Evolutionary conservation across 2,888 invertebrate species (phyloP), one percentile per base, ranked within the genome.

Genomic region (Lasius platythorax): DNA sequence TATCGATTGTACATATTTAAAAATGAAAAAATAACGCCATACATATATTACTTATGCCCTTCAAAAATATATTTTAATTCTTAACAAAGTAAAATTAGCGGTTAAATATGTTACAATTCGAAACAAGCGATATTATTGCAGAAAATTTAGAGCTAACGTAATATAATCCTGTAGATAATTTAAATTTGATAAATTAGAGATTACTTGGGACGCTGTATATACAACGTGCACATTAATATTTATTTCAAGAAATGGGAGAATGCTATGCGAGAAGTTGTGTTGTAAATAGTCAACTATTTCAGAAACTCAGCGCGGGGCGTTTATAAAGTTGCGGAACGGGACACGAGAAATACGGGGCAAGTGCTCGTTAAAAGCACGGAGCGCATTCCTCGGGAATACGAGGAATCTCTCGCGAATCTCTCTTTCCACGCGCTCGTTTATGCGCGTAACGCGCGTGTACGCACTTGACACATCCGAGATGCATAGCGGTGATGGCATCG

Each of bases 381-480:
- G 53, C 4, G 33, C 76, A 50, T 58, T 81, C 58, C 75, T 81
- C 75, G 50, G 18, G 81, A 75, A 61, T 50, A n/a, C 76, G 61
- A 61, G 23, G 23, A 81, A 63, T 75, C 53, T 53, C 53, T 53
- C 82, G 76, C 81, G 50, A 50, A 68, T 63, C 68, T 68, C 18
- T 56, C 37, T 64, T 33, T 5, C 37, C 18, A 28, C 30, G 76
- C 63, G 73, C 78, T 82, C 84, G 72, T 64, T 61, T 56, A 63
- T 43, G 76, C 11, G 46, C 11, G 30, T 33, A 37, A 53, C 23
- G 6, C 56, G 28, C 53, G 30, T 30, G 72, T 43, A 15, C 64
- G 82, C 84, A 86, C 86, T 86, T 86, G 85, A 86, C 87, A 79
- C 86, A 84, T 88, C 73, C 88, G 87, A 81, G 53, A 53, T 53